Evolutionary conservation across 2,888 invertebrate genomes (phyloP).

Genomic region (Drosophila nr. fundita): DNA sequence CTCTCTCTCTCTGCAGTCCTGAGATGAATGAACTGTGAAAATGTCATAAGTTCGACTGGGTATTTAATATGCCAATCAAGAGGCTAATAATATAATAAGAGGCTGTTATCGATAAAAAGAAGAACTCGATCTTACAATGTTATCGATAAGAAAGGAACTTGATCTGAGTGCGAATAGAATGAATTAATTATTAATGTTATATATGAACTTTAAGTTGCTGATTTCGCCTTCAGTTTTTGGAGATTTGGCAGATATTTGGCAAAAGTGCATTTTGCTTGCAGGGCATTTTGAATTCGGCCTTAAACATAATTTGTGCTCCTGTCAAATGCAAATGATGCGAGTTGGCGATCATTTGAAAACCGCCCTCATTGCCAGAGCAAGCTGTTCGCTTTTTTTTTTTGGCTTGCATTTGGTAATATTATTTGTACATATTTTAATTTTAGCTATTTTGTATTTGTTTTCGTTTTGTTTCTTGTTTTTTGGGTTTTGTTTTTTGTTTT

Average conservation of each 20-base stretch:
- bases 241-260: neutral
- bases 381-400: slow-evolving; percentile 67
- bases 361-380: slow-evolving; percentile 48
- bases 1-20: too few species aligned
- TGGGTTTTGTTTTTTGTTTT: neutral
- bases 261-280: neutral
- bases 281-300: slow-evolving; percentile 5
- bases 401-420: slow-evolving; percentile 7
- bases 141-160: too few species aligned
- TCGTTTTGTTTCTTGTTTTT: neutral
- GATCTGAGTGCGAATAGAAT: neutral
- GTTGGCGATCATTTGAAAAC: slow-evolving; percentile 42
- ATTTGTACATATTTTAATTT: neutral
- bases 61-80: too few species aligned
- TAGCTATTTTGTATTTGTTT: neutral
- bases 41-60: too few species aligned
- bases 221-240: neutral
- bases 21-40: too few species aligned
- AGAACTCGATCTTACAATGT: too few species aligned
- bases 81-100: too few species aligned
- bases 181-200: too few species aligned
- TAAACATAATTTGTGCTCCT: slow-evolving; percentile 9
- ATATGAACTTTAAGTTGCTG: neutral
- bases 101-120: too few species aligned
- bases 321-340: slow-evolving; percentile 48